These are phyloP conservation scores for Sandelia bainsii DNA, from an alignment of 2,797 vertebrate species.

Conservation along the genomic window DNA sequence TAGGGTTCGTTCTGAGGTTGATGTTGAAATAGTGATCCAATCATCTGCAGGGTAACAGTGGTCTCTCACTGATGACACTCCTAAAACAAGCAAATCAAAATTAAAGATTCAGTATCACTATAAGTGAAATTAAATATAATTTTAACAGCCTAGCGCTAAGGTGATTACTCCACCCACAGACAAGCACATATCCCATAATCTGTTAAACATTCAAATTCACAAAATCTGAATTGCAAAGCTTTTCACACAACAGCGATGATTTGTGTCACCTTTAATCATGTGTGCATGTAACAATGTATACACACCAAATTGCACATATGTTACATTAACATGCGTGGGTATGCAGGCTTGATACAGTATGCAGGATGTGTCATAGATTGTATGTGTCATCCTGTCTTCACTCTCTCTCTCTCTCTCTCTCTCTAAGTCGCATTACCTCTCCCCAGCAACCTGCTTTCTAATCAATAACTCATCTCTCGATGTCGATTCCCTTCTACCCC, in stretches of 20 bases:
- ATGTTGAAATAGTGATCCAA: neutral
- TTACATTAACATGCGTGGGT: conserved; percentile 14
- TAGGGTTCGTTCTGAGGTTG: neutral
- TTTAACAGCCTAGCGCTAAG: conserved; percentile 4
- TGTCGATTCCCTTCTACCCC: conserved; percentile 79
- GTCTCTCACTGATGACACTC: neutral
- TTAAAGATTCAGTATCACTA: neutral
- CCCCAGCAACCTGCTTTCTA: conserved; percentile 73
- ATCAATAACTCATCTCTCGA: conserved; percentile 86
- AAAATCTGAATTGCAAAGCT: conserved; percentile 17
- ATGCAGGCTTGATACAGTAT: conserved; percentile 43
- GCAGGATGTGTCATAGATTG: conserved; percentile 63
- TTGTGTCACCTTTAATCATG: conserved; percentile 48
- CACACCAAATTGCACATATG: conserved; percentile 46
- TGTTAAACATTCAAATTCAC: conserved; percentile 7
- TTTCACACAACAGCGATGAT: conserved; percentile 27
- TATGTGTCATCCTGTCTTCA: conserved; percentile 60
- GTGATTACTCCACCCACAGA: conserved; percentile 26
- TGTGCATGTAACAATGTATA: conserved; percentile 29
- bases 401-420: conserved; percentile 48
- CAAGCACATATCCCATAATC: neutral
- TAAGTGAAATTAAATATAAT: neutral
- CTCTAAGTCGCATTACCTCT: conserved; percentile 54
- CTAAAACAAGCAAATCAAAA: conserved; percentile 6
- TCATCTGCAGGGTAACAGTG: neutral